These are phyloP conservation scores for Eudasyphora cyanicolor DNA, from an alignment of 2,888 invertebrate genomes.

Conservation along the genomic window DNA sequence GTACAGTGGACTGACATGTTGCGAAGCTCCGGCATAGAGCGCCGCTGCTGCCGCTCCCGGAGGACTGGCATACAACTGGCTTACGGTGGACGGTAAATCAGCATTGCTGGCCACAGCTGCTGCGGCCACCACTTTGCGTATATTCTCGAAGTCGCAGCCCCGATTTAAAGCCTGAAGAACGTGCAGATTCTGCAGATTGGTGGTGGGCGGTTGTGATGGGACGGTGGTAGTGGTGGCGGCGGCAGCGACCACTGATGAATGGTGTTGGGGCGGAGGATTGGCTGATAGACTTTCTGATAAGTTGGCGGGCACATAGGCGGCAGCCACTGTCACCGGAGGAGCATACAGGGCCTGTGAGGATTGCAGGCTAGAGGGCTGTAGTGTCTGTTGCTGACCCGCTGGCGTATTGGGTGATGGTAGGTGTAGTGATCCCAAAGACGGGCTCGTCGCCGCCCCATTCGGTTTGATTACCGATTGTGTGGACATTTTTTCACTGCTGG, in stretches of 20 bases:
- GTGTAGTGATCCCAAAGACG: constrained; percentile 29
- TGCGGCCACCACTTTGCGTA: constrained; percentile 76
- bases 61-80: constrained; percentile 54
- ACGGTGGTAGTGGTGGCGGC: constrained; percentile 46
- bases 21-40: constrained; percentile 63
- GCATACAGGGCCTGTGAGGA: constrained; percentile 47
- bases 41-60: constrained; percentile 63
- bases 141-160: constrained; percentile 74
- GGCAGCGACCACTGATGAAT: constrained; percentile 44
- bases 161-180: constrained; percentile 74
- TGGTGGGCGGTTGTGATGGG: constrained; percentile 45
- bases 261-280: constrained; percentile 78
- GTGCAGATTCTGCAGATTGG: constrained; percentile 71
- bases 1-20: constrained; percentile 65
- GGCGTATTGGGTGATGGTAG: constrained; percentile 35
- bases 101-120: constrained; percentile 65
- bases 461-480: constrained; percentile 57
- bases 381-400: constrained; percentile 30
- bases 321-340: constrained; percentile 10
- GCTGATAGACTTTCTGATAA: constrained; percentile 73
- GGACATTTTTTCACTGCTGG: constrained; percentile 45
- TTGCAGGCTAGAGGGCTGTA: constrained; percentile 44
- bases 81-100: constrained; percentile 66
- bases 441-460: constrained; percentile 47
- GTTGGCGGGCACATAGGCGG: constrained; percentile 78